Evolutionary conservation across 2,797 vertebrate species (phyloP).

Genomic region (Acipenser ruthenus): DNA sequence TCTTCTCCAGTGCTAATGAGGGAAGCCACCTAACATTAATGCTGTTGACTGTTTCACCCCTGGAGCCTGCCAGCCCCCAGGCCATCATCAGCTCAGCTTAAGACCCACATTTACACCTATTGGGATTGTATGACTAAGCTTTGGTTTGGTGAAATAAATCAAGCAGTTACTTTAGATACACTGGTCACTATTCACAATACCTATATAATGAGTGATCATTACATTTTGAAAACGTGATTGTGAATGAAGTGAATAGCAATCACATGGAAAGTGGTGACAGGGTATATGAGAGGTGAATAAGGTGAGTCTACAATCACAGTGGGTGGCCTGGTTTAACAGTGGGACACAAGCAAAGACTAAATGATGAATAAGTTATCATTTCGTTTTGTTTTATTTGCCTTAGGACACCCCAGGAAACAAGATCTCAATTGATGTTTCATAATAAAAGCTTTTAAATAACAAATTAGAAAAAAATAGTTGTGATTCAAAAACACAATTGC

Average conservation of each 20-base stretch:
- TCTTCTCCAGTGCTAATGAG: constrained; percentile 17
- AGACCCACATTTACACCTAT: constrained; percentile 48
- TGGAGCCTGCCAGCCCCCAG: constrained; percentile 27
- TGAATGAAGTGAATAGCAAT: too few species aligned
- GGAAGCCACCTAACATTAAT: constrained; percentile 37
- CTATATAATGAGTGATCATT: too few species aligned
- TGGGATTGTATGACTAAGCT: constrained; percentile 42
- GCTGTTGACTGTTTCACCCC: constrained; percentile 43
- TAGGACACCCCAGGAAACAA: not conserved
- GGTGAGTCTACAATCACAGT: constrained; percentile 24
- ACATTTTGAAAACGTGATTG: too few species aligned
- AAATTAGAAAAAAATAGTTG: not conserved
- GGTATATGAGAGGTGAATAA: not conserved
- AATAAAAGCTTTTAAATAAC: not conserved
- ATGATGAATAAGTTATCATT: not conserved
- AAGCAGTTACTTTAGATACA: constrained; percentile 33
- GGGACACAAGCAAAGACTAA: not conserved
- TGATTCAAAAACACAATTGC: not conserved
- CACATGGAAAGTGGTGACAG: too few species aligned
- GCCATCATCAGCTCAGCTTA: constrained; percentile 29
- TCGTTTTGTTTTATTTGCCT: too few species aligned
- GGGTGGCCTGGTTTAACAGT: constrained; percentile 29
- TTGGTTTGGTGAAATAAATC: constrained; percentile 41
- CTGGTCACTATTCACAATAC: too few species aligned
- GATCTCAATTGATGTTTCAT: constrained; percentile 27